These are phyloP conservation scores for Coleophora deauratella DNA, from an alignment of 2,888 invertebrate genomes.

Conservation along the genomic window DNA sequence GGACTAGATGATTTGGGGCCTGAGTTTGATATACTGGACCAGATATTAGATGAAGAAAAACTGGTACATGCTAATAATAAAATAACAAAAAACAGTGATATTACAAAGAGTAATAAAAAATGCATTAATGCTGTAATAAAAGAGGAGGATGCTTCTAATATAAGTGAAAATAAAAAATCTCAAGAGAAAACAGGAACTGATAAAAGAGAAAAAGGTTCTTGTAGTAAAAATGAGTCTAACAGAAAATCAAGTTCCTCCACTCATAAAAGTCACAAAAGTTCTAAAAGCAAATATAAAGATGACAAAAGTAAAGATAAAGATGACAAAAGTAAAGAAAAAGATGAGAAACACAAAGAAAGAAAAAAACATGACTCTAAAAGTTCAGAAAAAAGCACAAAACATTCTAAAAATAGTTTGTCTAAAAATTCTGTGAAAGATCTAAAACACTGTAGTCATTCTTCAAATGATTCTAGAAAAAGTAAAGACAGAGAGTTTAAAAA, in stretches of 20 bases:
- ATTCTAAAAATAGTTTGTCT: constrained; percentile 28
- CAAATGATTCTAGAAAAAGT: constrained; percentile 29
- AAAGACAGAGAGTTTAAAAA: constrained; percentile 24
- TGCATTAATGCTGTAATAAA: constrained; percentile 13
- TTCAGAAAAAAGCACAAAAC: constrained; percentile 27
- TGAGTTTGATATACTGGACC: constrained; percentile 67
- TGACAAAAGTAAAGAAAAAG: constrained; percentile 26
- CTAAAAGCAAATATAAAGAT: constrained; percentile 19
- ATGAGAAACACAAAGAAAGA: constrained; percentile 30
- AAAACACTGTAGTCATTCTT: constrained; percentile 31
- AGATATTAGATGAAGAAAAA: constrained; percentile 64
- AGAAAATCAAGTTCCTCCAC: background rate
- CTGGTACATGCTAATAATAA: constrained; percentile 9
- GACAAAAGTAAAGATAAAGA: constrained; percentile 29
- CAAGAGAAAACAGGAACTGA: constrained; percentile 28
- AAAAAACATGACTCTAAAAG: constrained; percentile 31
- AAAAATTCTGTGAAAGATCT: constrained; percentile 26
- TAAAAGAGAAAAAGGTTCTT: constrained; percentile 31
- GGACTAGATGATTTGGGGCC: constrained; percentile 61
- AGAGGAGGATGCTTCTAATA: constrained; percentile 15
- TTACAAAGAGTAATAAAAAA: constrained; percentile 13
- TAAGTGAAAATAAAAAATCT: constrained; percentile 25
- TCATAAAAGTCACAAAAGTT: constrained; percentile 21
- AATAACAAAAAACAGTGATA: background rate
- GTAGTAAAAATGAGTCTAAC: constrained; percentile 28